phyloP scores from a whole-genome alignment of 1,140 invertebrate genomes.

The Pantala flavescens region DNA sequence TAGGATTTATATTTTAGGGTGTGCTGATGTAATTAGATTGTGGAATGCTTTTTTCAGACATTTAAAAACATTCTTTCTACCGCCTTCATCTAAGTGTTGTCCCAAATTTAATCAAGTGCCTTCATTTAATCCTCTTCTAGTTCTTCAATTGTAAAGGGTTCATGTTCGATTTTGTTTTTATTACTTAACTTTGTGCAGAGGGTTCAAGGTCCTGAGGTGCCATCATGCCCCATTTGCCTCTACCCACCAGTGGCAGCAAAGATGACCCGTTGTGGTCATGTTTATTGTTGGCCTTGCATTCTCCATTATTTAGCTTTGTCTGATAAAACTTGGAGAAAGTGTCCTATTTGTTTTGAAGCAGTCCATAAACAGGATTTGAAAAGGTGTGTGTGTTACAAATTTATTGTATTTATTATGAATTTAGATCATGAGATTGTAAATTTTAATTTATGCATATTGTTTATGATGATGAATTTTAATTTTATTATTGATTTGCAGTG shows the following conservation, averaged over 20 bases:
- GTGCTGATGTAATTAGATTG: too few species aligned
- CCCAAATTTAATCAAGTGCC: too few species aligned
- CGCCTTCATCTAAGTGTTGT: too few species aligned
- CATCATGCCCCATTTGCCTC: conserved; percentile 86
- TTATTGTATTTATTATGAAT: conserved; percentile 16
- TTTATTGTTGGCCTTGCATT: conserved; percentile 92
- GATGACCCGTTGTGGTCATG: conserved; percentile 89
- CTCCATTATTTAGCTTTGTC: conserved; percentile 81
- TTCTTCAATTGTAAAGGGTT: too few species aligned
- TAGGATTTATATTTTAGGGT: too few species aligned
- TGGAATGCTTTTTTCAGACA: too few species aligned
- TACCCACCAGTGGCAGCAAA: conserved; percentile 71
- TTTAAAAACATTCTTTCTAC: too few species aligned
- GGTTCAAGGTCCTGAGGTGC: conserved; percentile 50
- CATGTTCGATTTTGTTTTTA: too few species aligned
- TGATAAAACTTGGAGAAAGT: conserved; percentile 65
- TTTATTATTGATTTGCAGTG: conserved; percentile 33
- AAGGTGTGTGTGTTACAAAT: conserved; percentile 52
- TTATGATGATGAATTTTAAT: conserved; percentile 14
- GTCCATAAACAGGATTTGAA: conserved; percentile 69
- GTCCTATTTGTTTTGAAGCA: conserved; percentile 78
- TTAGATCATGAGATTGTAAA: conserved; percentile 20
- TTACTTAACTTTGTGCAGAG: too few species aligned
- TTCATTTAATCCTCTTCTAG: too few species aligned
- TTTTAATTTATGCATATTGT: conserved; percentile 10